phyloP scores from a whole-genome alignment of 2,797 vertebrate genomes.

The Siniperca obscura region DNA sequence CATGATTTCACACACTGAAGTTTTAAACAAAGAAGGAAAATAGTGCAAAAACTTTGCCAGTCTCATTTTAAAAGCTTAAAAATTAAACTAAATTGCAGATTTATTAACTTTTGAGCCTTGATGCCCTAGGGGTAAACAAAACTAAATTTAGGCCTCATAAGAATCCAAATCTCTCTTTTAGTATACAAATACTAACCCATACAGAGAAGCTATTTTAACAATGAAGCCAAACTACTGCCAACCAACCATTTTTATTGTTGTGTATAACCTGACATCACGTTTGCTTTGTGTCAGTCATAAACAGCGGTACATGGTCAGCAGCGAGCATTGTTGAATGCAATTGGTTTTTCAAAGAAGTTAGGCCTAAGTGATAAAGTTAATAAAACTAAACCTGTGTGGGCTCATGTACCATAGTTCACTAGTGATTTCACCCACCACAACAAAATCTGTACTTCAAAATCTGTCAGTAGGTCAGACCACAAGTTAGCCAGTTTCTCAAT shows the following conservation, averaged over 20 bases:
- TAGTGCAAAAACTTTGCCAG: not conserved
- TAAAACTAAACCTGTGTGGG: not conserved
- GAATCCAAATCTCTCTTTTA: slow-evolving; percentile 24
- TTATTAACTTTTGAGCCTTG: slow-evolving; percentile 6
- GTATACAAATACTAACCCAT: slow-evolving; percentile 38
- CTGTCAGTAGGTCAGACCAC: not conserved
- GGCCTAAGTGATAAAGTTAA: not conserved
- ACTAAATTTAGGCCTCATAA: slow-evolving; percentile 14
- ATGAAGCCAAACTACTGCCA: slow-evolving; percentile 43
- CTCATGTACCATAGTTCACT: not conserved
- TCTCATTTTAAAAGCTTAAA: not conserved
- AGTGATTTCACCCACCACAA: not conserved
- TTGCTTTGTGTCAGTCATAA: slow-evolving; percentile 17
- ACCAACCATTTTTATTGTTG: not conserved
- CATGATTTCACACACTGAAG: not conserved
- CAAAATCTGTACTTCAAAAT: not conserved
- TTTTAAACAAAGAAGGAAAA: slow-evolving; percentile 16
- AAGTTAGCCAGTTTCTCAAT: not conserved
- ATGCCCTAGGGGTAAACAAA: slow-evolving; percentile 51
- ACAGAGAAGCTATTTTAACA: slow-evolving; percentile 1
- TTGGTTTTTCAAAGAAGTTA: not conserved
- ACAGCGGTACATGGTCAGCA: not conserved
- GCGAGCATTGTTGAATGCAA: not conserved
- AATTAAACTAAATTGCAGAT: not conserved
- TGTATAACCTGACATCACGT: not conserved